Evolutionary conservation across 2,888 invertebrate genomes (phyloP).

Genomic region (Cristatella mucedo): DNA sequence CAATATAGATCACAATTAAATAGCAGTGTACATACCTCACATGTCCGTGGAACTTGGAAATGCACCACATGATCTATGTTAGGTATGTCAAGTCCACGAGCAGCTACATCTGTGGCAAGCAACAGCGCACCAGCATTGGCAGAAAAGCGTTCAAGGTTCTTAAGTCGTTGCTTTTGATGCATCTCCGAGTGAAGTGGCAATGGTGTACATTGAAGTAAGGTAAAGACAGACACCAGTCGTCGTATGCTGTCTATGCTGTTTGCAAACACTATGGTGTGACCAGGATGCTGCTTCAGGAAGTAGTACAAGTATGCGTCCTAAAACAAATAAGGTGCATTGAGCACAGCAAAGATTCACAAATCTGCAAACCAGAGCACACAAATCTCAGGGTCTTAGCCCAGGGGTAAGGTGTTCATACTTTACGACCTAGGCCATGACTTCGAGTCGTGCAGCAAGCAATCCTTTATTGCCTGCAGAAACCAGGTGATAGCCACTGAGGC

Average conservation of each 20-base stretch:
- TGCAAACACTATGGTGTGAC: conserved; percentile 73
- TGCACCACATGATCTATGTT: conserved; percentile 85
- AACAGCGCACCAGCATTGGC: conserved; percentile 52
- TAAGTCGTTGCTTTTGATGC: conserved; percentile 80
- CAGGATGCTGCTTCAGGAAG: conserved; percentile 63
- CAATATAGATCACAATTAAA: not conserved
- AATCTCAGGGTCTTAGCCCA: too few relatives aligned
- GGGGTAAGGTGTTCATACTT: too few relatives aligned
- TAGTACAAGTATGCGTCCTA: conserved; percentile 83
- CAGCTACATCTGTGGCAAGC: conserved; percentile 86
- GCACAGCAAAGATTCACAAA: too few relatives aligned
- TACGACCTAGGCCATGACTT: too few relatives aligned
- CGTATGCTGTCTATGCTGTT: conserved; percentile 72
- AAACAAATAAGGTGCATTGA: conserved; percentile 10
- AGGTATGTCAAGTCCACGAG: conserved; percentile 86
- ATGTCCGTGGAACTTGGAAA: conserved; percentile 84
- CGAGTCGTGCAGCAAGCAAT: too few relatives aligned
- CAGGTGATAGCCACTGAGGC: too few relatives aligned
- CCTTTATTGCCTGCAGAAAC: too few relatives aligned
- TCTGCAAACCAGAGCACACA: too few relatives aligned
- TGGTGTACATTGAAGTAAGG: conserved; percentile 30
- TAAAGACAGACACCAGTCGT: conserved; percentile 46
- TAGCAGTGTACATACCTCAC: conserved; percentile 48
- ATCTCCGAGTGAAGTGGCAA: conserved; percentile 52
- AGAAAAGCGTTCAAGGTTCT: conserved; percentile 67